Base-by-base conservation (phyloP, 2,888 invertebrate genomes). In the Cynaeus angustus region DNA sequence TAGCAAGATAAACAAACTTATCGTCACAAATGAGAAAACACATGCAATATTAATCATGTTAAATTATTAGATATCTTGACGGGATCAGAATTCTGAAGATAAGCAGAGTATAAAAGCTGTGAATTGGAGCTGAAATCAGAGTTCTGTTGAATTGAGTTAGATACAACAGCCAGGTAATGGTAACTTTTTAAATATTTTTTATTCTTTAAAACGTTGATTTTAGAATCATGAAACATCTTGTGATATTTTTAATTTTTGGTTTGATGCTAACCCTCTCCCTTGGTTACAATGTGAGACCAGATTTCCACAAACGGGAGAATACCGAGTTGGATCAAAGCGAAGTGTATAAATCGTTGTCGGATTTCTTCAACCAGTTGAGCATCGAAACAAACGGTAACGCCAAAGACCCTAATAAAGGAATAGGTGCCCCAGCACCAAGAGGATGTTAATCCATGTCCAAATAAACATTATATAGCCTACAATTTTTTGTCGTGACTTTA, bases 341-440 rank as follows among this genome's bases (percentile, higher is more conserved):
- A 45, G 28, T 59, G 14, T 59, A 45, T 30, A 28, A 43, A 45
- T 59, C 59, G 8, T 10, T 59, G 12, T 30, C 45, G 3, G 28
- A 45, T 30, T 59, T 59, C 45, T 59, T 59, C 33, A 26, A 16
- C 12, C 10, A 59, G 13, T 7, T 59, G 45, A 59, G 59, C 12
- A 6, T 46, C 10, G 10, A 43, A 13, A 4, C 38, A 3, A 33
- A 6, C 6, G 33, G 9, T 33, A n/a, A 33, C 33, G 1, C 33
- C 9, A 33, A 33, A 33, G n/a, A 21, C 21, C 21, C 33, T 2
- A 33, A 33, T n/a, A 33, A 7, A 9, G 33, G 33, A 33, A n/a
- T 33, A 1, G 43, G 43, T 2, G 43, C 43, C 7, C 12, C 43
- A 3, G 10, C 9, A 12, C 55, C 55, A 5, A 8, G 50, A 50